Evolutionary conservation across 2,113 vertebrate genomes (phyloP), one percentile per base, ranked within the genome.

Genomic region (Channa maculata): DNA sequence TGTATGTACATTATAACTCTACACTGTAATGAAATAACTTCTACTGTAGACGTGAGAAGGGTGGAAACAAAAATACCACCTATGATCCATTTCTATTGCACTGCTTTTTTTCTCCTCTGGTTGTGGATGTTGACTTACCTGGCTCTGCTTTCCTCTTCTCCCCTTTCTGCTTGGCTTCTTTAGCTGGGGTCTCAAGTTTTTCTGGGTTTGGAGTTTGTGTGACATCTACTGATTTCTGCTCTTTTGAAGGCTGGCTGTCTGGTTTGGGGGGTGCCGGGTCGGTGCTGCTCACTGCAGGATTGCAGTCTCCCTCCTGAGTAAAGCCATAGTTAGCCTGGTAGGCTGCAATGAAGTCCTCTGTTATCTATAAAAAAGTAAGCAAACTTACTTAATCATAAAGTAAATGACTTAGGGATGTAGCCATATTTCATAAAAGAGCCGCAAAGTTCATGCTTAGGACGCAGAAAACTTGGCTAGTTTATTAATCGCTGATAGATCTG

Each of bases 281-380:
- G 0, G 48, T 53, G 80, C 63, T 5, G 58, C 84, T 73, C 67
- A 57, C 79, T 58, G 89, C 49, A 45, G 74, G 76, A 8, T 65
- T 78, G 55, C 77, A 90, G 5, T 91, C 86, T 60, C 90, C 93
- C 33, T 96, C 95, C 34, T 92, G 70, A 49, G 86, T 83, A 79
- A 98, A 97, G 68, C 97, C 97, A 38, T 98, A 99, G 93, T 96
- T 98, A 55, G 97, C 97, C 36, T 98, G 98, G 67, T 98, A 98
- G 0, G 96, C 95, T 63, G 97, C 97, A 37, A 98, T 89, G 87
- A 99, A 98, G 91, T 99, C 97, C 79, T 99, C 97, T 4, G 96
- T 99, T 91, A 98, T 94, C 97, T 98, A 87, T 8, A 90, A 80
- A 86, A 6, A 84, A 75, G 24, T 24, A 24, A 77, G 14, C 12